These are phyloP conservation scores for Cyprinus carpio DNA, from an alignment of 2,113 vertebrate genomes.

Conservation along the genomic window DNA sequence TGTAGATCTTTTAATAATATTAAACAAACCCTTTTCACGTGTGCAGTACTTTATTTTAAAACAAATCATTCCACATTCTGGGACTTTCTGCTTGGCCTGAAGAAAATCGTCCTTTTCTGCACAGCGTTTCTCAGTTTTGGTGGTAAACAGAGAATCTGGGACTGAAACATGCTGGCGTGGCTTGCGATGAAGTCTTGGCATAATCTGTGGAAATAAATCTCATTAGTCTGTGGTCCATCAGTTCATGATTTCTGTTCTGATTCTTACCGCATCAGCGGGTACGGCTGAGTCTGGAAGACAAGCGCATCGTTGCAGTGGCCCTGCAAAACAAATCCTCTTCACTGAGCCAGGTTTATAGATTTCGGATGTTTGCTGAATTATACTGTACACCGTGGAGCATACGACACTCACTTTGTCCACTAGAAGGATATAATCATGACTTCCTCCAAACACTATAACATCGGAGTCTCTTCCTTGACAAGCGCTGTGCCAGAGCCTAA, in stretches of 20 bases:
- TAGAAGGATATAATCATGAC: conserved; percentile 90
- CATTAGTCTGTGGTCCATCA: background rate
- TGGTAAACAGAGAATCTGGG: conserved; percentile 82
- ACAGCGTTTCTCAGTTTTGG: conserved; percentile 80
- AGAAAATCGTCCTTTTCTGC: conserved; percentile 84
- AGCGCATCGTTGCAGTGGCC: conserved; percentile 89
- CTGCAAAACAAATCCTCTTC: conserved; percentile 54
- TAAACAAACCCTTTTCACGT: background rate
- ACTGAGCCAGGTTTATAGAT: background rate
- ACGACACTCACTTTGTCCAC: conserved; percentile 86
- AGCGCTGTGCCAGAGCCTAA: conserved; percentile 91
- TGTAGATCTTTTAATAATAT: background rate
- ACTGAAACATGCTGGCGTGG: conserved; percentile 74
- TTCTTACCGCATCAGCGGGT: conserved; percentile 87
- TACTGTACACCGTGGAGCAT: background rate
- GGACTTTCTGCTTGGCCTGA: conserved; percentile 74
- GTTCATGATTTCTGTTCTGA: background rate
- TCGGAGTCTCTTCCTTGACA: conserved; percentile 87
- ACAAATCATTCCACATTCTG: background rate
- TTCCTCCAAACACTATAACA: conserved; percentile 93
- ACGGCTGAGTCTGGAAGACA: conserved; percentile 89
- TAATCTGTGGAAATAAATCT: conserved; percentile 71
- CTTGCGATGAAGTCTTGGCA: conserved; percentile 89
- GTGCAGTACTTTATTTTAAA: too few species aligned
- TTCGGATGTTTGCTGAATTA: background rate